These are phyloP conservation scores for Netelia melanura DNA, from an alignment of 2,888 invertebrate genomes.

Conservation along the genomic window DNA sequence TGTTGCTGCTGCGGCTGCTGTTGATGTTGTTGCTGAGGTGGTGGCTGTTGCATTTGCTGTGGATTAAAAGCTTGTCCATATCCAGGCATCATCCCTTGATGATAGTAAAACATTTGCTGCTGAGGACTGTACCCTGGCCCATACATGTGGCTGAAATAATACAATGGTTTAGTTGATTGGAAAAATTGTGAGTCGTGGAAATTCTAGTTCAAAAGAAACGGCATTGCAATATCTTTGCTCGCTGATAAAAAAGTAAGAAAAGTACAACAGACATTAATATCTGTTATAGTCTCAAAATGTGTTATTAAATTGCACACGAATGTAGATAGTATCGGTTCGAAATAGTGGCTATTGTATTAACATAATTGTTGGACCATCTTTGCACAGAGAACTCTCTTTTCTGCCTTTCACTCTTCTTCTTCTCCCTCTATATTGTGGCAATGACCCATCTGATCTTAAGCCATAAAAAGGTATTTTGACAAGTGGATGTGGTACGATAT, in stretches of 20 bases:
- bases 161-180: not conserved
- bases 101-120: slow-evolving; percentile 82
- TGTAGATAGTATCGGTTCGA: too few relatives aligned
- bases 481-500: too few relatives aligned
- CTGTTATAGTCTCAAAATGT: too few relatives aligned
- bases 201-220: too few relatives aligned
- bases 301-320: too few relatives aligned
- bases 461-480: too few relatives aligned
- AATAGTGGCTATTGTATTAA: too few relatives aligned
- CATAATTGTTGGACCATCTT: not conserved
- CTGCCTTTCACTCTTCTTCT: not conserved
- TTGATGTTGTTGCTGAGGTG: slow-evolving; percentile 74
- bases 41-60: slow-evolving; percentile 78
- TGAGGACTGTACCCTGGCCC: slow-evolving; percentile 80
- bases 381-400: not conserved
- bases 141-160: slow-evolving; percentile 80
- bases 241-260: too few relatives aligned
- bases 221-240: too few relatives aligned
- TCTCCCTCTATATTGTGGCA: too few relatives aligned
- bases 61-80: slow-evolving; percentile 81
- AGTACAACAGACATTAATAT: too few relatives aligned
- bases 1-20: slow-evolving; percentile 72
- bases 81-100: slow-evolving; percentile 81
- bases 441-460: too few relatives aligned
- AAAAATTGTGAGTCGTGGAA: not conserved